phyloP scores from a whole-genome alignment of 37 sponge, comb jelly and placozoan genomes.

The Chondrosia reniformis region DNA sequence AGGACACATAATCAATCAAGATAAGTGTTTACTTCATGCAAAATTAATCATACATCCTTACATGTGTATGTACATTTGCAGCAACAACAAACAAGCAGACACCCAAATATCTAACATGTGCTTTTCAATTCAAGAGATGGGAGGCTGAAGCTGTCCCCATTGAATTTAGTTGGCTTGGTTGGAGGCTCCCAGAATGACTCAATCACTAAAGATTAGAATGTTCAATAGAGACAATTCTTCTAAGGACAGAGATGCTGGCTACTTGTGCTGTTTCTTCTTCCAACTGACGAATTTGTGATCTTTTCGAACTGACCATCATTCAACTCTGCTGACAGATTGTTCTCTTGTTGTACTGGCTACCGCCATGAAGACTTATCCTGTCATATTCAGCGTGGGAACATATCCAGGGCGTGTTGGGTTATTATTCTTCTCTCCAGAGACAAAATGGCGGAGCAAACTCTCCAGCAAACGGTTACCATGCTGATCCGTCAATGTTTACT shows the following conservation, averaged over 20 bases:
- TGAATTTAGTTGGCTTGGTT: conserved; percentile 9
- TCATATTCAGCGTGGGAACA: no score
- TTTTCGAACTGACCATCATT: no score
- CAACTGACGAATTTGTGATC: neutral
- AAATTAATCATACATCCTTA: neutral
- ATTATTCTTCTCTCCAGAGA: neutral
- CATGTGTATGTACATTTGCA: neutral
- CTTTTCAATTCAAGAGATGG: conserved; percentile 22
- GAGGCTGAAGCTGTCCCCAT: neutral
- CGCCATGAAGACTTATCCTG: no score
- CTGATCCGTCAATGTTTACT: neutral
- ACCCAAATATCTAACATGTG: conserved; percentile 9
- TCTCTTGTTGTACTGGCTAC: no score
- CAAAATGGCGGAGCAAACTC: neutral
- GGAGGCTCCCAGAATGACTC: conserved; percentile 9
- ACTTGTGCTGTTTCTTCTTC: conserved; percentile 10
- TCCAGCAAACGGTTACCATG: neutral
- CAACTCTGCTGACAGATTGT: no score
- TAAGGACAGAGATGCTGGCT: conserved; percentile 19
- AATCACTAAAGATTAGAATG: neutral
- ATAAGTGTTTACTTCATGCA: neutral
- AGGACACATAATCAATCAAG: neutral
- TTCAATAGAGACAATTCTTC: conserved; percentile 14
- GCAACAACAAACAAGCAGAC: conserved; percentile 9
- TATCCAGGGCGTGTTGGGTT: neutral